Evolutionary conservation across 2,888 invertebrate species (phyloP).

Genomic region (Leucophenga montana): DNA sequence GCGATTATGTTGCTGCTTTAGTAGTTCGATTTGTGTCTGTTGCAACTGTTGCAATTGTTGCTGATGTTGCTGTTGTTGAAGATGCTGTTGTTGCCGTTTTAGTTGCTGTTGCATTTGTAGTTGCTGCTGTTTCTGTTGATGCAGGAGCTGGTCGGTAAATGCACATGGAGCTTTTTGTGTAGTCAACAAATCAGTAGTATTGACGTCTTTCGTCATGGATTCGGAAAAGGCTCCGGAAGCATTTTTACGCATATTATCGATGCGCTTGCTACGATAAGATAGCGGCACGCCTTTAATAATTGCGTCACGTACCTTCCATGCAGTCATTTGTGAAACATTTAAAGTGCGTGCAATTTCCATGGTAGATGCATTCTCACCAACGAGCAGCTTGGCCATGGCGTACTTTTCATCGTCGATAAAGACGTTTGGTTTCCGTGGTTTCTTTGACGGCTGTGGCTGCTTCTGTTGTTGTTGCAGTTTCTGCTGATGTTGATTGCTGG

Average conservation of each 20-base stretch:
- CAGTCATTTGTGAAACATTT: slow-evolving; percentile 73
- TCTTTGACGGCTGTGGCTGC: slow-evolving; percentile 57
- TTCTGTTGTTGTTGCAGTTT: slow-evolving; percentile 32
- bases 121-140: slow-evolving; percentile 47
- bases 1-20: slow-evolving; percentile 46
- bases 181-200: neutral
- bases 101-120: slow-evolving; percentile 47
- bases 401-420: slow-evolving; percentile 72
- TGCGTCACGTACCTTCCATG: slow-evolving; percentile 72
- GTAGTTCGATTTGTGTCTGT: slow-evolving; percentile 42
- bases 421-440: slow-evolving; percentile 72
- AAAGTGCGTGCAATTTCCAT: slow-evolving; percentile 72
- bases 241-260: neutral
- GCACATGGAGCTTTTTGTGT: slow-evolving; percentile 42
- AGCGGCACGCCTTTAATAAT: slow-evolving; percentile 71
- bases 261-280: slow-evolving; percentile 70
- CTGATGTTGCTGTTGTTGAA: slow-evolving; percentile 42
- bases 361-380: slow-evolving; percentile 70
- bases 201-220: neutral
- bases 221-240: neutral
- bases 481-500: slow-evolving; percentile 20
- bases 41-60: slow-evolving; percentile 43
- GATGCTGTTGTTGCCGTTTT: slow-evolving; percentile 33
- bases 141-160: slow-evolving; percentile 46
- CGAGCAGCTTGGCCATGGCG: slow-evolving; percentile 70